Evolutionary conservation across 2,888 invertebrate species (phyloP).

Genomic region (Pollenia amentaria): DNA sequence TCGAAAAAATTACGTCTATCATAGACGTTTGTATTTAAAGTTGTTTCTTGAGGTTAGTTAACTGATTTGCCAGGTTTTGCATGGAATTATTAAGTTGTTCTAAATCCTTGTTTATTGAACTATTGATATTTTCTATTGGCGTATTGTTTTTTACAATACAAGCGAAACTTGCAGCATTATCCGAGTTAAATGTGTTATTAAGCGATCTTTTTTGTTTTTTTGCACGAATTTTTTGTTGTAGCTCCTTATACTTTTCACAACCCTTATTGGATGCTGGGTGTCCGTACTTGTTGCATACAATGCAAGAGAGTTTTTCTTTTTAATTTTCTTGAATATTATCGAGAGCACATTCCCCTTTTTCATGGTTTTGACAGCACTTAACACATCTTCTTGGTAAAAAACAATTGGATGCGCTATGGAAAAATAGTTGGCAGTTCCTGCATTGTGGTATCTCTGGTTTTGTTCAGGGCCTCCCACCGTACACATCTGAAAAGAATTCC

Average conservation of each 20-base stretch:
- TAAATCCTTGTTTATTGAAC: not conserved
- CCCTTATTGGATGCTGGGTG: too few relatives aligned
- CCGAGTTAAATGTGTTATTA: not conserved
- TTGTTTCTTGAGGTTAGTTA: conserved; percentile 20
- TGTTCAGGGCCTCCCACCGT: too few relatives aligned
- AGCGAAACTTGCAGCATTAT: not conserved
- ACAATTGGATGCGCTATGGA: conserved; percentile 31
- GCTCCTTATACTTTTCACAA: conserved; percentile 9
- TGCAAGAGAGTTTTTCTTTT: conserved; percentile 7
- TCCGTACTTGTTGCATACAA: too few relatives aligned
- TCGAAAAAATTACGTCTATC: conserved; percentile 22
- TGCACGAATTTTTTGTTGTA: conserved; percentile 1
- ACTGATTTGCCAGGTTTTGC: conserved; percentile 19
- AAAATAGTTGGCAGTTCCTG: too few relatives aligned
- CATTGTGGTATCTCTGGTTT: too few relatives aligned
- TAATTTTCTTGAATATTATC: conserved; percentile 7
- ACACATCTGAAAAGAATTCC: too few relatives aligned
- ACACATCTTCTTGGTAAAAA: conserved; percentile 28
- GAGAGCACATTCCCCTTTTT: not conserved
- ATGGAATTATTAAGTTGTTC: too few relatives aligned
- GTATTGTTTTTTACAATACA: conserved; percentile 26
- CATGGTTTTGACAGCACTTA: conserved; percentile 11
- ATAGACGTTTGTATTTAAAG: conserved; percentile 41
- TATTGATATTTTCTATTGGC: conserved; percentile 13
- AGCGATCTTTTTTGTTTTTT: conserved; percentile 11